Evolutionary conservation across 2,888 invertebrate species (phyloP).

Genomic region (Pollenia amentaria): DNA sequence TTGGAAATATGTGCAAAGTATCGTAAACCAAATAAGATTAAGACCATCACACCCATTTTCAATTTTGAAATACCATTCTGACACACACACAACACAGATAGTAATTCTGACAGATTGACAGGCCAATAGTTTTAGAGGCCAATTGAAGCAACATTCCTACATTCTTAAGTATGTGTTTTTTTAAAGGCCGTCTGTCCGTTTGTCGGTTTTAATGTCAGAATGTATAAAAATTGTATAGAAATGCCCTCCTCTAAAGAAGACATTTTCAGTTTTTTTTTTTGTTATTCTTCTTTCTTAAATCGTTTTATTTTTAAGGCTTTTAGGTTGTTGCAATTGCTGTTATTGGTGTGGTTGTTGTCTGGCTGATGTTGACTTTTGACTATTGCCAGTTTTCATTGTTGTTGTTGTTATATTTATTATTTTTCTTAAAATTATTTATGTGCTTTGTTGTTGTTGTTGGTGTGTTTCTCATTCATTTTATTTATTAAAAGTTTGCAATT

Average conservation of each 20-base stretch:
- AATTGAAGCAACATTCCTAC: slow-evolving; percentile 42
- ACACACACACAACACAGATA: background rate
- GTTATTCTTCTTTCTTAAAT: slow-evolving; percentile 4
- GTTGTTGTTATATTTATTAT: slow-evolving; percentile 44
- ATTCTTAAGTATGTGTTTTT: slow-evolving; percentile 17
- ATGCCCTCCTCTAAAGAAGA: slow-evolving; percentile 44
- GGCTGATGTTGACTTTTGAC: slow-evolving; percentile 55
- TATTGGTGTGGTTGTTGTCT: background rate
- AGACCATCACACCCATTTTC: slow-evolving; percentile 57
- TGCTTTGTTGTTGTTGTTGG: slow-evolving; percentile 29
- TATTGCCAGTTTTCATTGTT: slow-evolving; percentile 48
- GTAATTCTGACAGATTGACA: slow-evolving; percentile 55
- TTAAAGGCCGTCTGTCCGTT: background rate
- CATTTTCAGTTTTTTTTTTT: slow-evolving; percentile 2
- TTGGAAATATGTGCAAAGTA: background rate
- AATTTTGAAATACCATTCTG: slow-evolving; percentile 31
- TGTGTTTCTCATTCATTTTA: slow-evolving; percentile 14
- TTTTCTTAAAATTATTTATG: slow-evolving; percentile 51
- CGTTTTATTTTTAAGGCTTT: slow-evolving; percentile 30
- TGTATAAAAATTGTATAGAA: slow-evolving; percentile 16
- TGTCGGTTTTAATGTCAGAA: slow-evolving; percentile 1
- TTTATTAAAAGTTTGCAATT: slow-evolving; percentile 61
- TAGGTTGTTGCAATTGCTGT: slow-evolving; percentile 38
- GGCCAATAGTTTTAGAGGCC: slow-evolving; percentile 44
- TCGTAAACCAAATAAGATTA: slow-evolving; percentile 35